Evolutionary conservation across 1,140 invertebrate species (phyloP), one percentile per base, ranked within the genome.

Genomic region (Achroia grisella): DNA sequence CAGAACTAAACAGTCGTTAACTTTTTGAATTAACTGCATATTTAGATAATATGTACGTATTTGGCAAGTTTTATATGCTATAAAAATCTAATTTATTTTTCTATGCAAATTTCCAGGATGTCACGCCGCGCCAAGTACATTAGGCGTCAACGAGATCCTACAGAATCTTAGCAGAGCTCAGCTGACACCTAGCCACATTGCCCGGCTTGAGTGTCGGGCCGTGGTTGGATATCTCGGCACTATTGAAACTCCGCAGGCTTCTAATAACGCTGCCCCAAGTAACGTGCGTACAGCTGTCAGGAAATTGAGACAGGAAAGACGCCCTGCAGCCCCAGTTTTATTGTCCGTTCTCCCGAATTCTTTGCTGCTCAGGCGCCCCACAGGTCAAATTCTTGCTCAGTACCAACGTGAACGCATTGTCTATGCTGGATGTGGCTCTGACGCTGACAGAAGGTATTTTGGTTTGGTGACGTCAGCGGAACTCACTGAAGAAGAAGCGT

Each of bases 171-270:
- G 62, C 43, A 51, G 75, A 23, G 73, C 66, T 0, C 77, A 78
- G 14, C 63, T 81, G 10, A 71, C 67, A 0, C 75, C 75, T 0
- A 72, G 58, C 39, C 71, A 79, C 15, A 52, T 61, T 4, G 74
- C 71, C 8, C 62, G 76, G 1, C 63, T 93, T 14, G 92, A 95
- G 44, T 94, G 94, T 62, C 90, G 93, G 50, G 94, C 94, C 0
- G 90, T 98, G 10, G 95, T 98, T 2, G 96, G 97, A 0, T 98
- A 98, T 78, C 88, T 98, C 36, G 97, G 97, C 3, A 97, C 96
- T 0, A 97, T 98, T 39, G 97, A 98, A 84, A 97, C 97, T 88
- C 96, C 96, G 0, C 93, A 94, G 73, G 93, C 96, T 65, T 90
- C 93, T 39, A 89, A 93, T 0, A 91, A 90, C 36, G 92, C 92